Base-by-base conservation (phyloP, 2,797 vertebrate genomes). In the Enteromius afrohamiltoni region DNA sequence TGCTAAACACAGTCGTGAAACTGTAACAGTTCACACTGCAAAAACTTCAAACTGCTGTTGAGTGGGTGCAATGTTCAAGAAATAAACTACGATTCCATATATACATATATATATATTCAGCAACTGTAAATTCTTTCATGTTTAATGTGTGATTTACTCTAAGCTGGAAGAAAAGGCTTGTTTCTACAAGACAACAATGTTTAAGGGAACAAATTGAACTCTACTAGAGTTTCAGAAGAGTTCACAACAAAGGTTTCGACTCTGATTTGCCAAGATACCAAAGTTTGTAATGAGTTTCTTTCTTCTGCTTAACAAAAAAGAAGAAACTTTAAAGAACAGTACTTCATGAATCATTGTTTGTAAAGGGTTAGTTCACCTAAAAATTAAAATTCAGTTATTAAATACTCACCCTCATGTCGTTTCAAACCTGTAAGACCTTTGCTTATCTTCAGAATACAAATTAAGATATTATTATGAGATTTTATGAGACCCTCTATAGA, bases 11-110 rank as follows among this genome's bases (percentile, higher is more conserved):
- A 55, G 29, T 58, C 17, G 13, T 70, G 40, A 77, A 69, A 83
- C 49, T 58, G 37, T 77, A 77, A 77, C 73, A 68, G 74, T 70
- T 62, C 49, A 62, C 1, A 2, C 5, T 34, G 74, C 37, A 77
- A 70, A 77, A 64, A 77, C 74, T 76, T 75, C 17, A 58, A 67
- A 73, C 53, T 62, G 37, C 49, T 74, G 31, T 73, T 64, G 69
- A 64, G 60, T 14, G 11, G 67, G 37, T 70, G 42, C 42, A 62
- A 49, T 4, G 23, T 26, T 34, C 68, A 73, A 49, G 4, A 53
- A 55, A 68, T 79, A 55, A 67, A 53, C 29, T 49, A 34, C 6
- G 6, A 31, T 64, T 70, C 14, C n/a, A n/a, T n/a, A n/a, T n/a
- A n/a, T n/a, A n/a, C n/a, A n/a, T n/a, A 71, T 62, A 34, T 34